Base-by-base conservation (phyloP, 2,888 invertebrate genomes). In the Brachycybe producta region DNA sequence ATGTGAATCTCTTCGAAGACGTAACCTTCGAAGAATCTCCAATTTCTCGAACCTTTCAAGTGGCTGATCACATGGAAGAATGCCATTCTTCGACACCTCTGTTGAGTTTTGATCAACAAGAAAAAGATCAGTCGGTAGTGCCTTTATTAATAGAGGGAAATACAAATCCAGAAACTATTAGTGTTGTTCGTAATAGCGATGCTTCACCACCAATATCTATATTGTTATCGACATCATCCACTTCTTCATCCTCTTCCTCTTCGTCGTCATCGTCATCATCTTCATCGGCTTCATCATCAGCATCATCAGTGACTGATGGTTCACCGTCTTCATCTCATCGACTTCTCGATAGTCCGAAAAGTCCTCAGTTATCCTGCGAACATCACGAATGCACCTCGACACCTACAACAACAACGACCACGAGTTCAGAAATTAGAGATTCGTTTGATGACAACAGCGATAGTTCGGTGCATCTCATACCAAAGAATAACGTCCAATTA, bases 261-360 rank as follows among this genome's bases (percentile, higher is more conserved):
- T 46, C 45, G 19, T 45, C 45, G 11, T 45, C 46, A 5, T 32
- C 28, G 13, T n/a, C 46, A 23, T 46, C 35, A 11, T 27, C 30
- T 5, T 11, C 41, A n/a, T 49, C 49, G 3, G 19, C 39, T 8
- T 28, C 49, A 1, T 40, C 41, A 19, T 40, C 48, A 11, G 26
- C 48, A 23, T 15, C 41, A 7, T 35, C 46, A 23, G 40, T 41
- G 2, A 21, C 15, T 15, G 44, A 28, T n/a, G 17, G 28, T n/a
- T 49, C 49, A 13, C 41, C 49, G 2, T 49, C 41, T 3, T 41
- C 49, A 11, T 49, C 49, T 11, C 49, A 41, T n/a, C 49, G 32
- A 11, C 41, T 49, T 15, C 23, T 49, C 30, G 40, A 24, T 19
- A 41, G 19, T 13, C 21, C 23, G 11, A 4, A 19, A 17, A 30